Base-by-base conservation (phyloP, 2,797 vertebrate species). In the Gallirallus australis region DNA sequence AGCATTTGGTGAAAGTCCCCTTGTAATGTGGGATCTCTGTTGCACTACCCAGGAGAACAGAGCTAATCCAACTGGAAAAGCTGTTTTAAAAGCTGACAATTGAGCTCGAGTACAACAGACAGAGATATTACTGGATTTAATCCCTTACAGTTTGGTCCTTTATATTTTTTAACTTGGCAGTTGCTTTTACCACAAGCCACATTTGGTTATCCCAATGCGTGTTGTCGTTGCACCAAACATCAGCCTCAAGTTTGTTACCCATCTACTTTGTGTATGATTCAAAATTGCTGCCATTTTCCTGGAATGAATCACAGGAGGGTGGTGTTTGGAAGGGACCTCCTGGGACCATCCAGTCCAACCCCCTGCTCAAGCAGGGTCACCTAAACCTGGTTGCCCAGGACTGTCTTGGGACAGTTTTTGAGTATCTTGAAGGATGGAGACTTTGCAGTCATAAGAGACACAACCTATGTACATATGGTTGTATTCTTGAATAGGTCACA, bases 381-480 rank as follows among this genome's bases (percentile, higher is more conserved):
- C 15, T 61, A 25, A 13, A 86, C 28, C 19, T 2, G 1, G 53
- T 7, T 78, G 35, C 40, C 66, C 72, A 50, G 53, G 47, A 37
- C 45, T 53, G 53, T 18, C 39, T 77, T 33, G 2, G 1, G 47
- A 31, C 18, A 83, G 60, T 37, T 81, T 81, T 19, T 59, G 28
- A 81, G 21, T 11, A 14, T 20, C 48, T 61, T 57, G 27, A 8
- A 39, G 72, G 56, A 35, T 13, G 9, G 48, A 84, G 25, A 31
- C 30, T 61, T 27, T 4, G 7, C 50, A 83, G 4, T 48, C 28
- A 2, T n/a, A 11, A 63, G 33, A 68, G 11, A 20, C 25, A 45
- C 33, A 75, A 35, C 42, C 20, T 17, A 12, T 2, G 1, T 28
- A 25, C 31, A 7, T 28, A 48, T 0, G 0, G 12, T 25, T 30